These are phyloP conservation scores for Sinopyrophorus schimmeli DNA, from an alignment of 2,888 invertebrate species.

Conservation along the genomic window DNA sequence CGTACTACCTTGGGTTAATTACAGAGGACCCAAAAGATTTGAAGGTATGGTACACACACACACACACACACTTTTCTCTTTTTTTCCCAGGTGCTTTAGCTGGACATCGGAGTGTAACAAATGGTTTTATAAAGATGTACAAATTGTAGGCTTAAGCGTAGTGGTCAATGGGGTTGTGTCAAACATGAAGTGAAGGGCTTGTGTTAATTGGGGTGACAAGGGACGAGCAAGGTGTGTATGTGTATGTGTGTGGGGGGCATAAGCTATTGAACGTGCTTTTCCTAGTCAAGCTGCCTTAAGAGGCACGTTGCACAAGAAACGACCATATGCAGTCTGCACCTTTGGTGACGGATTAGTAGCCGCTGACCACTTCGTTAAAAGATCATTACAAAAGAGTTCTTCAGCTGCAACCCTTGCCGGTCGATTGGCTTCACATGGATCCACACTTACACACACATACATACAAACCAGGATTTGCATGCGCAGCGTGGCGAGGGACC, in stretches of 20 bases:
- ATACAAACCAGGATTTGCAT: conserved; percentile 40
- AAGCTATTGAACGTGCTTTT: conserved; percentile 34
- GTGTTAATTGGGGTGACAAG: conserved; percentile 54
- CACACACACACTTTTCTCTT: no score
- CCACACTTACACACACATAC: no score
- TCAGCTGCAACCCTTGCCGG: conserved; percentile 40
- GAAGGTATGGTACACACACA: no score
- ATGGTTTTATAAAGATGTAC: conserved; percentile 51
- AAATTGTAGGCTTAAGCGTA: conserved; percentile 39
- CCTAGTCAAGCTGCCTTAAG: conserved; percentile 37
- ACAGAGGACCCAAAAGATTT: no score
- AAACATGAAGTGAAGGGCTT: conserved; percentile 49
- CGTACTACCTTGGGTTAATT: no score
- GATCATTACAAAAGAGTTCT: conserved; percentile 25
- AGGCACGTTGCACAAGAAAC: conserved; percentile 36
- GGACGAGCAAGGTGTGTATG: conserved; percentile 41
- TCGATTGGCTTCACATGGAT: conserved; percentile 29
- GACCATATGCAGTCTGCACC: conserved; percentile 35
- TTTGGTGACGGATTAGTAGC: conserved; percentile 40
- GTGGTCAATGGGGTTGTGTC: conserved; percentile 45
- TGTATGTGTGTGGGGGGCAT: no score
- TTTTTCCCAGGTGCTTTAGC: conserved; percentile 24
- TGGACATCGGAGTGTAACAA: conserved; percentile 42
- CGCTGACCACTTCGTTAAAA: conserved; percentile 37
- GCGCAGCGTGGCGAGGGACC: conserved; percentile 35